phyloP scores from a whole-genome alignment of 2,888 invertebrate species.

The Apodemia duryi region DNA sequence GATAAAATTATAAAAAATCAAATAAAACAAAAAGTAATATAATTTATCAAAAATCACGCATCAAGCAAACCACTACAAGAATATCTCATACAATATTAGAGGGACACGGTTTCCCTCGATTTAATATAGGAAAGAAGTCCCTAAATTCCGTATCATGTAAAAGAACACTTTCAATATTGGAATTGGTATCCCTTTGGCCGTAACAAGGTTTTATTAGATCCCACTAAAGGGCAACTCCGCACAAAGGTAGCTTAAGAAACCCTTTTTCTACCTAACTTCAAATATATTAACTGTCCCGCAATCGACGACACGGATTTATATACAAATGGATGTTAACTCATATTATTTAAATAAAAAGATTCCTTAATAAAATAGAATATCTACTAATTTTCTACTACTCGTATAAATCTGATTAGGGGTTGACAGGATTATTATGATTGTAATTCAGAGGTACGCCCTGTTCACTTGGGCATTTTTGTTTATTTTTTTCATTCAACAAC shows the following conservation, averaged over 20 bases:
- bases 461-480: too few species aligned
- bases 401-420: too few species aligned
- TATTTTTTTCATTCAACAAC: too few species aligned
- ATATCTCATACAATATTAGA: conserved; percentile 50
- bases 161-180: conserved; percentile 78
- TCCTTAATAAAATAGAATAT: too few species aligned
- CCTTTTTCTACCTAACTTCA: conserved; percentile 76
- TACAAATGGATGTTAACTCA: conserved; percentile 4
- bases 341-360: not conserved
- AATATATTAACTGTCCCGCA: conserved; percentile 76
- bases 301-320: conserved; percentile 32
- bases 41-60: conserved; percentile 28
- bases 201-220: conserved; percentile 80
- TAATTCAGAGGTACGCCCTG: too few species aligned
- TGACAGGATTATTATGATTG: too few species aligned
- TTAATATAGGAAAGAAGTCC: conserved; percentile 75
- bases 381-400: too few species aligned
- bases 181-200: conserved; percentile 78
- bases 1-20: not conserved
- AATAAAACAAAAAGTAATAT: conserved; percentile 6
- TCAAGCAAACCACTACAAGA: conserved; percentile 40
- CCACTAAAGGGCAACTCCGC: conserved; percentile 77
- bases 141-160: conserved; percentile 79
- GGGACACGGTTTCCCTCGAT: conserved; percentile 68
- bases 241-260: conserved; percentile 76